Evolutionary conservation across 2,797 vertebrate genomes (phyloP).

Genomic region (Platyrinchus mystaceus): DNA sequence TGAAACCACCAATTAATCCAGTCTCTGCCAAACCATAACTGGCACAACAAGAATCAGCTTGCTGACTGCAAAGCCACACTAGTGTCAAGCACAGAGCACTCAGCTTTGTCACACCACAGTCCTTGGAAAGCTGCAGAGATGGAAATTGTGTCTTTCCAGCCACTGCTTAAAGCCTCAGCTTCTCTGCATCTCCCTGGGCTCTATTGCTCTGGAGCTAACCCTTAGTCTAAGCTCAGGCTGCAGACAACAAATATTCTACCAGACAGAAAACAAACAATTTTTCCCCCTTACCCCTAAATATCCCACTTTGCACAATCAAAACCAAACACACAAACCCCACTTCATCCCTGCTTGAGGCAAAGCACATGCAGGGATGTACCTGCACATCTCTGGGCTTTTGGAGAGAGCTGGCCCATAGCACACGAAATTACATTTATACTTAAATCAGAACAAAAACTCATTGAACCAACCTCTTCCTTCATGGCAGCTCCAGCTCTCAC

Average conservation of each 20-base stretch:
- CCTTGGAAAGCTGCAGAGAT: neutral
- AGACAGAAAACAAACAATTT: neutral
- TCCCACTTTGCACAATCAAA: neutral
- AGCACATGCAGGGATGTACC: rapidly evolving
- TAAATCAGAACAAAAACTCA: neutral
- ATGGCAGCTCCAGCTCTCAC: rapidly evolving
- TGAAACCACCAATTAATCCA: neutral
- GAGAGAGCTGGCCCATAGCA: rapidly evolving
- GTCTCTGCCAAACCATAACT: neutral
- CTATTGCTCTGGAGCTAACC: neutral
- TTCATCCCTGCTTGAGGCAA: rapidly evolving
- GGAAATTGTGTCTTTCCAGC: neutral
- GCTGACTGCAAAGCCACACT: neutral
- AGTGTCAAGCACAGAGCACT: rapidly evolving
- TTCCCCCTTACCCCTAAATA: neutral
- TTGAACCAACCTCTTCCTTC: neutral
- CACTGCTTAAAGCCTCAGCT: neutral
- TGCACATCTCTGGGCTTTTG: no score
- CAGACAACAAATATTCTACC: neutral
- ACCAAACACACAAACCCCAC: neutral
- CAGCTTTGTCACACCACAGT: neutral
- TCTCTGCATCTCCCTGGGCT: rapidly evolving
- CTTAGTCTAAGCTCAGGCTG: neutral
- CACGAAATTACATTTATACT: rapidly evolving
- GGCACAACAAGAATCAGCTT: neutral